phyloP scores from a whole-genome alignment of 1,140 invertebrate species.

The Aporrectodea caliginosa region DNA sequence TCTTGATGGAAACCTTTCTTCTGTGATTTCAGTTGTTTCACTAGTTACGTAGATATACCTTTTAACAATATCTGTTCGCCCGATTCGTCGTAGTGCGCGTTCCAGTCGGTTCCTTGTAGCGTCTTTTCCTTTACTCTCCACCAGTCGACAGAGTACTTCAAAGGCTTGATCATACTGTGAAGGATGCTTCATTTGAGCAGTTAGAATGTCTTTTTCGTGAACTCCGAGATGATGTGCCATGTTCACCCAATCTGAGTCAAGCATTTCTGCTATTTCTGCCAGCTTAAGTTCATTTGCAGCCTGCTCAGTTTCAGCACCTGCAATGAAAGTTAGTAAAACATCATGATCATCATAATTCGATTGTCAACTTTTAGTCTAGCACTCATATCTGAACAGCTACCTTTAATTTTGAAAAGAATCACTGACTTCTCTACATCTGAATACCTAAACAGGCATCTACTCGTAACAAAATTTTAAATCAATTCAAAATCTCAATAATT shows the following conservation, averaged over 20 bases:
- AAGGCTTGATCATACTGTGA: constrained; percentile 61
- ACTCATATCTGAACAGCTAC: too few relatives aligned
- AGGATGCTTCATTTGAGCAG: constrained; percentile 41
- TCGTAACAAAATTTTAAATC: too few relatives aligned
- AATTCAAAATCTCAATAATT: too few relatives aligned
- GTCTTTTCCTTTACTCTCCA: constrained; percentile 67
- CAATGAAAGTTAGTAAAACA: too few relatives aligned
- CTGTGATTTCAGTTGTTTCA: constrained; percentile 64
- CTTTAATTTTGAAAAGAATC: too few relatives aligned
- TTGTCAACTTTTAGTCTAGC: too few relatives aligned
- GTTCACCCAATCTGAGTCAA: constrained; percentile 86
- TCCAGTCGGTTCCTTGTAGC: constrained; percentile 81
- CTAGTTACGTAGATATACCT: constrained; percentile 83
- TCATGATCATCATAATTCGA: too few relatives aligned
- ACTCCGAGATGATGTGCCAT: constrained; percentile 75
- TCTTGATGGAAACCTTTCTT: background rate
- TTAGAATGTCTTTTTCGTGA: constrained; percentile 75
- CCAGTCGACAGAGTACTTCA: constrained; percentile 86
- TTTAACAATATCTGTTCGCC: constrained; percentile 84
- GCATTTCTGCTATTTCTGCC: constrained; percentile 83
- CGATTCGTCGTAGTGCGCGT: constrained; percentile 79
- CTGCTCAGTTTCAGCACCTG: constrained; percentile 27
- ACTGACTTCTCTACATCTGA: too few relatives aligned
- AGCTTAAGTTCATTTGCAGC: constrained; percentile 73
- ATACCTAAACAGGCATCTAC: too few relatives aligned